phyloP scores from a whole-genome alignment of 2,888 invertebrate species.

The Tachina lurida region DNA sequence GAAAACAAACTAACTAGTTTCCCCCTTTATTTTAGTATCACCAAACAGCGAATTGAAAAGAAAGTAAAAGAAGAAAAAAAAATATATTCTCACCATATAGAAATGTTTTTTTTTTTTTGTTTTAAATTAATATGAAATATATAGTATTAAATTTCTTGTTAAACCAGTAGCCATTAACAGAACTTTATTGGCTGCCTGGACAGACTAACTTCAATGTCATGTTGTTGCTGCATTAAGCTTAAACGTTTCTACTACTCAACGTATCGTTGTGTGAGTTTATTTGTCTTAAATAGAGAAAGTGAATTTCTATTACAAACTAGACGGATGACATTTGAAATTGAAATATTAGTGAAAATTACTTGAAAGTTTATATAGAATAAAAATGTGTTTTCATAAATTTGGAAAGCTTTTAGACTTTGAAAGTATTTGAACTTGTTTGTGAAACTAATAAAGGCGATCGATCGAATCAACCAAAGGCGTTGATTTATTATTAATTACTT shows the following conservation, averaged over 20 bases:
- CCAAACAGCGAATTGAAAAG: neutral
- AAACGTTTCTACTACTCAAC: neutral
- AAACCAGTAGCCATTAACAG: constrained; percentile 49
- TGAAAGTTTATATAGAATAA: neutral
- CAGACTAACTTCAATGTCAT: neutral
- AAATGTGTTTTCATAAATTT: constrained; percentile 5
- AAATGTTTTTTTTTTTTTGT: neutral
- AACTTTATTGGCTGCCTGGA: constrained; percentile 20
- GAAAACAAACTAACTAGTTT: constrained; percentile 14
- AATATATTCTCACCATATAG: constrained; percentile 23
- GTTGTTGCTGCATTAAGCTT: constrained; percentile 3
- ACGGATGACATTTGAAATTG: constrained; percentile 33
- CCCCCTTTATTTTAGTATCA: neutral
- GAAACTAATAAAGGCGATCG: no score
- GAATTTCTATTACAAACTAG: constrained; percentile 18
- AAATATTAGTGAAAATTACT: constrained; percentile 32
- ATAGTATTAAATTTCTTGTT: constrained; percentile 21
- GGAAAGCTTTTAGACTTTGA: neutral
- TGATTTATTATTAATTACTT: no score
- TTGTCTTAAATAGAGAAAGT: constrained; percentile 47
- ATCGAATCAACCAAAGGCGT: no score
- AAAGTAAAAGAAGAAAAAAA: constrained; percentile 31
- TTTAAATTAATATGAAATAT: neutral
- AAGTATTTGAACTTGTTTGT: no score
- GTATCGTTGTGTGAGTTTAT: neutral